Percentiles rank a stretch among this genome's conserved stretches.
phyloP scores from a whole-genome alignment of 2,888 invertebrate species.

The Hirtodrosophila confusa region DNA sequence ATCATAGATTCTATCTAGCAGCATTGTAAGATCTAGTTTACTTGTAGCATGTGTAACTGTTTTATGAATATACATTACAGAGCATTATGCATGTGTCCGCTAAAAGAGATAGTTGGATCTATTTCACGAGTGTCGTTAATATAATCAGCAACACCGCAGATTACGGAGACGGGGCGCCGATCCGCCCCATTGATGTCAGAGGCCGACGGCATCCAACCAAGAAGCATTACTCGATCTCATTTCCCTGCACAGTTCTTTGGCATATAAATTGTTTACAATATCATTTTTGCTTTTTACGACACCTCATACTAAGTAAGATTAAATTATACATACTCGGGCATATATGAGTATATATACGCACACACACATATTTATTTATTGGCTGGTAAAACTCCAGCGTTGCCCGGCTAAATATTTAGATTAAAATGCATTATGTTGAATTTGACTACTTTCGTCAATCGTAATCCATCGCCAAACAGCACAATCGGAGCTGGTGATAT shows the following conservation, averaged over 20 bases:
- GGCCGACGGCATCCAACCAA: slow-evolving; percentile 16
- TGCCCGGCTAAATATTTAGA: too few species aligned
- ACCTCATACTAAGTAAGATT: slow-evolving; percentile 18
- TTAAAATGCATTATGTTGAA: too few species aligned
- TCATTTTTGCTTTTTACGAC: slow-evolving; percentile 17
- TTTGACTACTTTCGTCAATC: too few species aligned
- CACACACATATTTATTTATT: too few species aligned
- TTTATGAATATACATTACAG: slow-evolving; percentile 66
- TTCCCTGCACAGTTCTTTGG: slow-evolving; percentile 12
- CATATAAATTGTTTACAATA: slow-evolving; percentile 34
- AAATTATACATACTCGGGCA: slow-evolving; percentile 12
- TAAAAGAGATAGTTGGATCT: slow-evolving; percentile 22
- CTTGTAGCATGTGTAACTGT: slow-evolving; percentile 11
- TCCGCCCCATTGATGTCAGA: slow-evolving; percentile 38
- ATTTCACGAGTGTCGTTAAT: slow-evolving; percentile 50
- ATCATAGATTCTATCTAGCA: too few species aligned
- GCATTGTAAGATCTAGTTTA: too few species aligned
- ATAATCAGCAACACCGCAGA: slow-evolving; percentile 59
- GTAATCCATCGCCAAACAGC: too few species aligned
- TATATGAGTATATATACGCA: too few species aligned
- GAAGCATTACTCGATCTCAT: slow-evolving; percentile 15
- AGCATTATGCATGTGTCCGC: too few species aligned
- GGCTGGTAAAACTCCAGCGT: too few species aligned
- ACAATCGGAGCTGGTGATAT: too few species aligned
- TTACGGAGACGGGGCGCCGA: slow-evolving; percentile 33